Percentiles rank a stretch among this genome's conserved stretches.
phyloP scores from a whole-genome alignment of 2,797 vertebrate species.

The Malacoctenus gilli region DNA sequence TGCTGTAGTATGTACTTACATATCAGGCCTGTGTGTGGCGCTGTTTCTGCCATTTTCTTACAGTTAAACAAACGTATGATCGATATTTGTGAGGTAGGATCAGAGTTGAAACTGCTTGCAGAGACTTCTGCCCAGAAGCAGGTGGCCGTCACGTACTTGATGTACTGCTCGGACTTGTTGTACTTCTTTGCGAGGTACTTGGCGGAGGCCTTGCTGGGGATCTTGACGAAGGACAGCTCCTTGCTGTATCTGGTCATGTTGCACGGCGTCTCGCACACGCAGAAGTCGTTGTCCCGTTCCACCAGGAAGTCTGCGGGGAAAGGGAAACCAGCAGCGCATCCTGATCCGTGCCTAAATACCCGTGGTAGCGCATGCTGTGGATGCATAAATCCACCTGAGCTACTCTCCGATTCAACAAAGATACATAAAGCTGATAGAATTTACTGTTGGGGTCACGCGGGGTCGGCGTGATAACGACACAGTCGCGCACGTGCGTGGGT shows the following conservation, averaged over 20 bases:
- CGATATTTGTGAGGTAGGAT: too few relatives aligned
- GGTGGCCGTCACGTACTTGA: slow-evolving; percentile 81
- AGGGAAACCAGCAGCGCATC: too few relatives aligned
- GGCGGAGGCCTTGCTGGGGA: slow-evolving; percentile 98
- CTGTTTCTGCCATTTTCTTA: too few relatives aligned
- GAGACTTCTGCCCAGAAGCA: not conserved
- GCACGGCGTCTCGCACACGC: slow-evolving; percentile 96
- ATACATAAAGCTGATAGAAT: not conserved
- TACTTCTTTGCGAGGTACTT: slow-evolving; percentile 99
- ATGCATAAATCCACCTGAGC: not conserved
- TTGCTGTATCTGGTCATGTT: slow-evolving; percentile 97
- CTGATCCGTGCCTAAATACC: slow-evolving; percentile 35
- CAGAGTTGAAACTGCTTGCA: too few relatives aligned
- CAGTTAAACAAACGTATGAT: too few relatives aligned
- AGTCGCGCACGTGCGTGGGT: slow-evolving; percentile 2
- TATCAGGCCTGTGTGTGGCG: too few relatives aligned
- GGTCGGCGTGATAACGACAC: slow-evolving; percentile 1
- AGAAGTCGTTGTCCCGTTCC: slow-evolving; percentile 95
- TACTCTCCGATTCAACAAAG: not conserved
- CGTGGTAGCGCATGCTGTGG: too few relatives aligned
- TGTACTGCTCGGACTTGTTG: slow-evolving; percentile 98
- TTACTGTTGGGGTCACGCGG: not conserved
- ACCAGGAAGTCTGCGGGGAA: slow-evolving; percentile 91
- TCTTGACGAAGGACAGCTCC: slow-evolving; percentile 98
- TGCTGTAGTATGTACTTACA: too few relatives aligned